Base-by-base conservation (phyloP, 2,797 vertebrate genomes). In the Mycteria americana region DNA sequence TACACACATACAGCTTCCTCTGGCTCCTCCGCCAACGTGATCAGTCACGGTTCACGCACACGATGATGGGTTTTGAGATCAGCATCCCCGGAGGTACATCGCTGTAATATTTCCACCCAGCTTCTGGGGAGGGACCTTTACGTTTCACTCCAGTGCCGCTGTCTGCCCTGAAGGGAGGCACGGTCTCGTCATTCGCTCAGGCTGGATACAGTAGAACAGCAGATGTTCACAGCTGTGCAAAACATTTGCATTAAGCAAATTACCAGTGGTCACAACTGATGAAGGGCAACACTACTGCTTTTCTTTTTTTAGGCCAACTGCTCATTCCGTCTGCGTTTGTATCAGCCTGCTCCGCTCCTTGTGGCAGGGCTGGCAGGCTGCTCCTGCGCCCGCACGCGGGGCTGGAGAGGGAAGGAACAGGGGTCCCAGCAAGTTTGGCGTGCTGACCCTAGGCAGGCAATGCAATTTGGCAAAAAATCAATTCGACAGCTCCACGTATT, bases 101-200 rank as follows among this genome's bases (percentile, higher is more conserved):
- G 6, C 64, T 41, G 63, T 5, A 6, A 1, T 2, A 10, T 35
- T 62, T 23, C 53, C 28, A 41, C 45, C 27, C 18, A 25, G 54
- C 67, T 60, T 37, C 76, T 37, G 73, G 28, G 59, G n/a, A 48
- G 37, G 28, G 53, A 51, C 35, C 30, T 21, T 59, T 4, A 1
- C 0, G 3, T 41, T 46, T 28, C 69, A 4, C 30, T 37, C 70
- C 33, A 30, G 60, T 18, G 28, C 54, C 39, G 51, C 54, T 0
- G 0, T 27, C 7, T 41, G 53, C 63, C 75, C 45, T 18, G 50
- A 31, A 13, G 63, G 57, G 72, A 45, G 54, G 39, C 35, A 25
- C 7, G 10, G 59, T 2, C 3, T 0, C 0, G 3, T 2, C 15
- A 13, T 3, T 3, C 0, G 1, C 35, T 27, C 37, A 2, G 60